Evolutionary conservation across 2,113 vertebrate genomes (phyloP), one percentile per base, ranked within the genome.

Genomic region (Oncorhynchus mykiss): DNA sequence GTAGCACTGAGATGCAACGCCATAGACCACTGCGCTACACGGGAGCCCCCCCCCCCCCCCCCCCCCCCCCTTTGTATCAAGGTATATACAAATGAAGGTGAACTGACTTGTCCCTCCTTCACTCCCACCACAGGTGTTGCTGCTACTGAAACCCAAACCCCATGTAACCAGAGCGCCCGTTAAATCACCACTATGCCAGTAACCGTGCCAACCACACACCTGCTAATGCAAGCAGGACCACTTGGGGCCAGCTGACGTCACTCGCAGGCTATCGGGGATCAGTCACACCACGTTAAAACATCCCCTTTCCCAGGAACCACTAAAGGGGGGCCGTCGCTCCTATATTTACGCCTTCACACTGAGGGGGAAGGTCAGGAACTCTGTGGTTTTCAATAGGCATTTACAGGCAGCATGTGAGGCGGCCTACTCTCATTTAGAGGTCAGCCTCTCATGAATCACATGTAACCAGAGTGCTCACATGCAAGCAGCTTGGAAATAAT

Each of bases 161-260:
- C n/a, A 24, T 72, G 79, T 25, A 78, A 85, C 78, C 71, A 70
- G 51, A 64, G 80, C 70, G 16, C 67, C 70, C 57, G 79, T 77
- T 75, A 87, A 85, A 72, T 69, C 57, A 49, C 76, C 72, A 16
- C 78, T 71, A 84, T 78, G 78, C 74, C 80, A 81, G 79, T 24
- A 71, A 78, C 69, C 62, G 73, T 81, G 80, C 80, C 70, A 82
- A 76, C 78, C 67, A 76, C 66, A 39, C 79, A 83, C 76, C 77
- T 82, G 85, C 72, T 86, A 86, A 87, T 85, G 76, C 72, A 79
- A 62, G 22, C 54, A 3, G 51, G 75, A 72, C 68, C 77, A 24
- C 79, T 74, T 62, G 71, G 25, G 9, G 48, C 70, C 51, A 13
- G 29, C 60, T 79, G 73, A 71, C 64, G 31, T 79, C 83, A 69